phyloP scores from a whole-genome alignment of 1,140 invertebrate species.

The Drosophila busckii region DNA sequence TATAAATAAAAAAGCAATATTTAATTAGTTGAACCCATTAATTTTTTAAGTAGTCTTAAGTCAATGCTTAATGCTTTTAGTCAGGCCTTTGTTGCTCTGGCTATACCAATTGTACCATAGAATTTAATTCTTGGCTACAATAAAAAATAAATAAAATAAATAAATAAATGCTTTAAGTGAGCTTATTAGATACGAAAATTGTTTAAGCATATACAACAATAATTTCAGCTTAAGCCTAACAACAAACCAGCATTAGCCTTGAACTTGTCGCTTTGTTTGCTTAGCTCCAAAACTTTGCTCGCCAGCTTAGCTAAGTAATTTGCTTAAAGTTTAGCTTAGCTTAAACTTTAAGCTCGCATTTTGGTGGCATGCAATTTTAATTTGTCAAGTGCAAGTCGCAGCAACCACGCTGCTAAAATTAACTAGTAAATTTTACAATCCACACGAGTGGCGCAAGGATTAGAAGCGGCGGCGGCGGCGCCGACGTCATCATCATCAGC shows the following conservation, averaged over 20 bases:
- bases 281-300: not conserved
- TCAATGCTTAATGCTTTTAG: too few species aligned
- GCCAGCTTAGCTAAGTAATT: slow-evolving; percentile 45
- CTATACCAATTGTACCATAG: too few species aligned
- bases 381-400: slow-evolving; percentile 64
- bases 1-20: too few species aligned
- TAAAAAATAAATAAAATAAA: too few species aligned
- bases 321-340: slow-evolving; percentile 21
- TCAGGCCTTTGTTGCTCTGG: too few species aligned
- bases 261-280: slow-evolving; percentile 42
- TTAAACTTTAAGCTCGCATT: slow-evolving; percentile 69
- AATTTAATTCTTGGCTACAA: too few species aligned
- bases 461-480: slow-evolving; percentile 18
- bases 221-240: too few species aligned
- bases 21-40: too few species aligned
- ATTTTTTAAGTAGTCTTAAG: too few species aligned
- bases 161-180: too few species aligned
- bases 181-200: too few species aligned
- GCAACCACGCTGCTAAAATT: slow-evolving; percentile 52
- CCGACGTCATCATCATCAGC: slow-evolving; percentile 16
- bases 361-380: slow-evolving; percentile 75
- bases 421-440: slow-evolving; percentile 74
- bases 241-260: slow-evolving; percentile 48
- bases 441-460: slow-evolving; percentile 39
- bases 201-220: too few species aligned